phyloP scores from a whole-genome alignment of 1,140 invertebrate species.

The Zaprionus nigranus region DNA sequence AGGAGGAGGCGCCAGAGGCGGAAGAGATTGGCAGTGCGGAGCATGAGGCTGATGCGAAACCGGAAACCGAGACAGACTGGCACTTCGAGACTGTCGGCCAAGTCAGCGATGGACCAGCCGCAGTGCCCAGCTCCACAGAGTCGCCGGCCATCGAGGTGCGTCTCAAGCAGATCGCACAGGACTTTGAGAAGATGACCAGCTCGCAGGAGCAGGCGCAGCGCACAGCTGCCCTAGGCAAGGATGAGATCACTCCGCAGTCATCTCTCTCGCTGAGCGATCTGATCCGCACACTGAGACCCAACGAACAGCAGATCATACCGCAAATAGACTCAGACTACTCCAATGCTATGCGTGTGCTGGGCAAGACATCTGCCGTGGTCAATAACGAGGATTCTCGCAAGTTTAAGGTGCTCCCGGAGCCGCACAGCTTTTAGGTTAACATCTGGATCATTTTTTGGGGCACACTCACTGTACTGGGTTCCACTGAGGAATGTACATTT shows the following conservation, averaged over 20 bases:
- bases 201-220: constrained; percentile 63
- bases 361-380: constrained; percentile 73
- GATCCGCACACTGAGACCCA: constrained; percentile 81
- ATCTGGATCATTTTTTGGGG: background rate
- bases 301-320: constrained; percentile 82
- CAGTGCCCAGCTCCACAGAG: constrained; percentile 71
- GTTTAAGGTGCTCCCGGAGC: constrained; percentile 48
- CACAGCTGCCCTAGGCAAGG: constrained; percentile 43
- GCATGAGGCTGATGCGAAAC: constrained; percentile 51
- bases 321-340: constrained; percentile 84
- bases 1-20: constrained; percentile 45
- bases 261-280: constrained; percentile 83
- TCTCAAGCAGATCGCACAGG: constrained; percentile 82
- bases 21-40: constrained; percentile 54
- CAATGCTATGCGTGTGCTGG: constrained; percentile 83
- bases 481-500: constrained; percentile 78
- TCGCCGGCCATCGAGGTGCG: constrained; percentile 80
- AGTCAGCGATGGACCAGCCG: constrained; percentile 26
- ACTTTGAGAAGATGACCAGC: constrained; percentile 79
- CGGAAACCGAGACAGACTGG: constrained; percentile 51
- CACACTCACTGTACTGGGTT: constrained; percentile 47
- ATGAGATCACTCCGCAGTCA: constrained; percentile 76
- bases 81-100: constrained; percentile 38
- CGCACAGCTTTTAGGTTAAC: constrained; percentile 34
- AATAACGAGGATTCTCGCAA: constrained; percentile 62